Evolutionary conservation across 2,797 vertebrate genomes (phyloP), one percentile per base, ranked within the genome.

Genomic region (Cuculus canorus): DNA sequence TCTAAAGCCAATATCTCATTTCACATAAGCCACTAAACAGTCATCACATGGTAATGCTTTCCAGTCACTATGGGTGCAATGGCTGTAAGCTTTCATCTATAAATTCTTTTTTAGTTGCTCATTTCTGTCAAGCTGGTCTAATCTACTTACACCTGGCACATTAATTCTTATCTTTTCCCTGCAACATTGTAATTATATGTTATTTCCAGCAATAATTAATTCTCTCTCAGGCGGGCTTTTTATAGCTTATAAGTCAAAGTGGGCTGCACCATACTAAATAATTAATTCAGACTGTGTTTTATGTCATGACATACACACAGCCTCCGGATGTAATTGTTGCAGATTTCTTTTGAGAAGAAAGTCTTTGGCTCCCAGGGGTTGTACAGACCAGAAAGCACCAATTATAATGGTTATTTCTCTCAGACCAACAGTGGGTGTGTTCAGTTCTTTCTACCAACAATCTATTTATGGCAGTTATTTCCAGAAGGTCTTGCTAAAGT

Each of bases 151-250:
- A 97, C 96, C 97, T 97, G 97, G 96, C 96, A 96, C 96, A 97
- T 97, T 97, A 97, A 97, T 96, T 97, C 96, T 97, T 97, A 97
- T 97, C 97, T 97, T 97, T 97, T 97, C 96, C 72, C 88, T 94
- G 96, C 97, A 97, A 97, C 97, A 95, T 97, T 96, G 96, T 96
- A 97, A 97, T 97, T 97, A 97, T 97, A 96, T 97, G 97, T 97
- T 97, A 97, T 97, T 97, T 97, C 82, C 95, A 97, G 96, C 94
- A 97, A 97, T 97, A 97, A 97, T 97, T 97, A 97, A 97, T 97
- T 97, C 94, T 93, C 94, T 97, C 96, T 96, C 88, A 82, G 94
- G 94, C 70, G 6, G 94, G 85, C 91, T 97, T 97, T 97, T 97
- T 97, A 96, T 97, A 97, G 96, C 95, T 96, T 97, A 85, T 95